Evolutionary conservation across 1,140 invertebrate species (phyloP), one percentile per base, ranked within the genome.

Genomic region (Trichonephila inaurata): DNA sequence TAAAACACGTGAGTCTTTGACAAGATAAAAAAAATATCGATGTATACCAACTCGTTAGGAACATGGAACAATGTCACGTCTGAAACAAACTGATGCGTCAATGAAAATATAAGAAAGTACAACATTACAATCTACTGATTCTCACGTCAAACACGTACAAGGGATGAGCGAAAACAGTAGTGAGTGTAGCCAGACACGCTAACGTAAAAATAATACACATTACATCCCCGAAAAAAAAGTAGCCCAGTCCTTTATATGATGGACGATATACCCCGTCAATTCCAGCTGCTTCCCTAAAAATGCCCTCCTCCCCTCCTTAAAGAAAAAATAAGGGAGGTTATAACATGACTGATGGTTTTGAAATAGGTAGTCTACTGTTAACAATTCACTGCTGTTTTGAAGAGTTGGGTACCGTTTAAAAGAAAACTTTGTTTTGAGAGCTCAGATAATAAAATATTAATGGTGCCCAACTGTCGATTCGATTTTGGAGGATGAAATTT

Each of bases 151-250:
- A 58, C 44, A n/a, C 82, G 82, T 83, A 58, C 44, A 58, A 8
- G 19, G 28, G 21, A 33, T 18, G 28, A 40, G 28, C 16, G 72
- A 77, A 77, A 40, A 40, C 72, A 33, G 6, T 77, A 33, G 5
- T 77, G 24, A 77, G 69, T 33, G 28, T 77, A 40, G 72, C 72
- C 5, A 51, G 28, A 83, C 44, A 58, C 82, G 19, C 21, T 58
- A 83, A 83, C 51, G 51, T n/a, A 51, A 83, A 83, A 83, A 83
- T 60, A 51, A 83, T 83, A 83, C 44, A 83, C 82, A 83, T 83
- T 21, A 60, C 7, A 21, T 18, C 12, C 33, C 16, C 16, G 28
- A 18, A 44, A 82, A 82, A 60, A 83, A 60, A 58, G 51, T 51
- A 14, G 77, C 44, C 8, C n/a, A 83, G 14, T 83, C 82, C 51